phyloP scores from a whole-genome alignment of 2,797 vertebrate species.

The Falco peregrinus region DNA sequence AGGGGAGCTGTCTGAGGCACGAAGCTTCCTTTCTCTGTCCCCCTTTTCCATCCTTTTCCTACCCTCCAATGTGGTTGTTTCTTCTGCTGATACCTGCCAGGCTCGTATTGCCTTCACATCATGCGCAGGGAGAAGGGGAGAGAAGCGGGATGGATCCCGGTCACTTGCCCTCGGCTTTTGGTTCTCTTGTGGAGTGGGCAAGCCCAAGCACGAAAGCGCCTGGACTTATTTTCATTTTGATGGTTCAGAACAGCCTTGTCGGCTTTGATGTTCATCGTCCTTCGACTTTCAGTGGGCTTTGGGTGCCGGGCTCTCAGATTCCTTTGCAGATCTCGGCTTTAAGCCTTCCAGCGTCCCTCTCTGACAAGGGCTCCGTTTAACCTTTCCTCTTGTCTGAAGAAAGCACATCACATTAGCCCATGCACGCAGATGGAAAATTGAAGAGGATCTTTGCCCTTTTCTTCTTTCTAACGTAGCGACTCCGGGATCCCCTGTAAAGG shows the following conservation, averaged over 20 bases:
- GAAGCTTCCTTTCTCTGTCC: background rate
- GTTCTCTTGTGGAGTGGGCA: background rate
- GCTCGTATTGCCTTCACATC: background rate
- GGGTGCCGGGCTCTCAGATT: background rate
- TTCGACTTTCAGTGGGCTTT: slow-evolving; percentile 19
- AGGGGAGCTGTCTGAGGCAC: background rate
- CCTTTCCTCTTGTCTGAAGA: slow-evolving; percentile 62
- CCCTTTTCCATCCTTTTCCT: background rate
- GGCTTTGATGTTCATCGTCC: background rate
- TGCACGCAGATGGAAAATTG: slow-evolving; percentile 53
- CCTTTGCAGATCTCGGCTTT: background rate
- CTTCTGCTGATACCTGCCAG: background rate
- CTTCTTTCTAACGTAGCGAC: slow-evolving; percentile 21
- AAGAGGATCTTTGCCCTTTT: slow-evolving; percentile 72
- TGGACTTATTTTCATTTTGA: background rate
- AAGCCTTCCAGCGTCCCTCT: background rate
- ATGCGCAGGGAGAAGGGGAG: rapidly evolving
- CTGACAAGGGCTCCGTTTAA: background rate
- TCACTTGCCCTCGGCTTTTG: background rate
- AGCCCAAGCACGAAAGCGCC: background rate
- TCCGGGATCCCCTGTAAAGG: slow-evolving; percentile 51
- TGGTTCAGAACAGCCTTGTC: background rate
- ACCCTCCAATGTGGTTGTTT: background rate
- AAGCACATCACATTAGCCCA: slow-evolving; percentile 46
- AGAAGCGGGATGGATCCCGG: background rate